Base-by-base conservation (phyloP, 2,113 vertebrate species). In the Gallinago paraguaiae region DNA sequence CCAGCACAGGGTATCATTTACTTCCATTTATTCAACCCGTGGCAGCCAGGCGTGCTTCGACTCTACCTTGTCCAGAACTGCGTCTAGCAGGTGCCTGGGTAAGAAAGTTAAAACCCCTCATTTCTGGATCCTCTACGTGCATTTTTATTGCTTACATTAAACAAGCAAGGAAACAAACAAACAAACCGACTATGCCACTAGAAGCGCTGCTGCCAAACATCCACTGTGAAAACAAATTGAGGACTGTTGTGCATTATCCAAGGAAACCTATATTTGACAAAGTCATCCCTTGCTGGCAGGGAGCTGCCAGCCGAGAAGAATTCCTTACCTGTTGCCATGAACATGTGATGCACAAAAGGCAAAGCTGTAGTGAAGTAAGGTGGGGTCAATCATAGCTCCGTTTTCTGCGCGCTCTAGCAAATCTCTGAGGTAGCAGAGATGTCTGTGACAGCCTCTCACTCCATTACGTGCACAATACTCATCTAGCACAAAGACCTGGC, bases 311-410 rank as follows among this genome's bases (percentile, higher is more conserved):
- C 48, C 57, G 43, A 17, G 31, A 93, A 82, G 27, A 51, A 76
- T 53, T 53, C 81, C 97, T 95, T 98, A 99, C 99, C 99, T 99
- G 98, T 99, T 99, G 92, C 99, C 99, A 43, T 99, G 99, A 91
- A 99, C 99, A 46, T 99, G 99, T 33, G 99, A 99, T 72, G 99
- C 99, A 74, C 99, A 99, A 97, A 99, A 99, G 97, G 99, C 99
- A 83, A 99, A 99, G 98, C 99, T 99, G 98, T 99, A 99, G 97
- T 99, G 99, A 65, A 99, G 99, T 85, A 99, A 98, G 41, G 99
- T 99, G 92, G 99, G 99, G 98, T 99, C 99, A 53, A 99, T 99
- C 99, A 99, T 99, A 95, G 99, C 99, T 78, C 99, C 99, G 2
- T 99, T 99, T 98, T 99, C 99, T 37, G 99, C 99, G 86, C 99